Conservation (phyloP, 1,140 invertebrate species). For the Drosophila arizonae region DNA sequence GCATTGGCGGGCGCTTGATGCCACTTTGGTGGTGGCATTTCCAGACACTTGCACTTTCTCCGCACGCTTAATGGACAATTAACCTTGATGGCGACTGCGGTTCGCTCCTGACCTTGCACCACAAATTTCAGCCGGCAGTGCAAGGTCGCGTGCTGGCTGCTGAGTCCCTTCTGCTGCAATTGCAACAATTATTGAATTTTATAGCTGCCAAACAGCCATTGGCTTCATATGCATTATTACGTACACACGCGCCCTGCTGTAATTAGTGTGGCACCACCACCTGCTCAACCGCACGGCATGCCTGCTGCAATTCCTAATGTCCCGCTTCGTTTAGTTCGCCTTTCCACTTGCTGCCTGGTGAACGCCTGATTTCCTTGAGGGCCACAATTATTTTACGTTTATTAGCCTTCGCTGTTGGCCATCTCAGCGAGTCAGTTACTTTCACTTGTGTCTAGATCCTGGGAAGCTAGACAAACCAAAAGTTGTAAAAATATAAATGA, state of each 20-base stretch:
- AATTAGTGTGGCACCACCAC: slow-evolving; percentile 54
- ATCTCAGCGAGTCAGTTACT: slow-evolving; percentile 49
- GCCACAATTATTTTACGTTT: neutral
- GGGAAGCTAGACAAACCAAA: too few relatives aligned
- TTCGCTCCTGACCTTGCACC: slow-evolving; percentile 63
- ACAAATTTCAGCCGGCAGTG: slow-evolving; percentile 38
- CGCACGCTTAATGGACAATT: slow-evolving; percentile 76
- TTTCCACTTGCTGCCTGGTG: slow-evolving; percentile 20
- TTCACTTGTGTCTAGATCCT: slow-evolving; percentile 54
- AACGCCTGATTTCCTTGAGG: neutral
- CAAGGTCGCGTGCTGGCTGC: slow-evolving; percentile 27
- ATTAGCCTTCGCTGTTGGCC: slow-evolving; percentile 10
- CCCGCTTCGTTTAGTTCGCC: neutral
- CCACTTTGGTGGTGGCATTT: slow-evolving; percentile 56
- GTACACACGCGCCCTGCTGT: slow-evolving; percentile 19
- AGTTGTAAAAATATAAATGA: too few relatives aligned
- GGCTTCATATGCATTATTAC: slow-evolving; percentile 70
- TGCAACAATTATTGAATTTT: slow-evolving; percentile 73
- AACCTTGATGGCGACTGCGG: slow-evolving; percentile 68
- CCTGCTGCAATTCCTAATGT: slow-evolving; percentile 17
- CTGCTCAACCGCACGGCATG: slow-evolving; percentile 36
- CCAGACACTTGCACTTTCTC: slow-evolving; percentile 79
- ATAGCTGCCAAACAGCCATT: slow-evolving; percentile 54
- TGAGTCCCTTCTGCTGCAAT: slow-evolving; percentile 36
- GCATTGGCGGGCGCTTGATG: slow-evolving; percentile 44